These are phyloP conservation scores for Drosophila ercepeae DNA, from an alignment of 1,140 invertebrate genomes.

Conservation along the genomic window DNA sequence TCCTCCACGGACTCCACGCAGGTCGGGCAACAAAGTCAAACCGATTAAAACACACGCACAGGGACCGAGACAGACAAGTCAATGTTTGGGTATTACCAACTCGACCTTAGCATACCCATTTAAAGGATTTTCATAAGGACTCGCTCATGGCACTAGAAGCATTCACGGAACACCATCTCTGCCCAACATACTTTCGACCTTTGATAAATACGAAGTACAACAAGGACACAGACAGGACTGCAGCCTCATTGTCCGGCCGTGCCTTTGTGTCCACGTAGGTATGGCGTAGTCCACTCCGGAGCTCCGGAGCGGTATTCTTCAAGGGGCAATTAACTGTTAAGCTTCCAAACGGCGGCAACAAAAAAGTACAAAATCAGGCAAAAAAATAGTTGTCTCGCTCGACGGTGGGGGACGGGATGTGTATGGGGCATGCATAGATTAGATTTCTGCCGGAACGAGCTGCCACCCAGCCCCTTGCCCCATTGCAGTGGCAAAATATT, in stretches of 20 bases:
- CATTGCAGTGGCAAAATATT: constrained; percentile 55
- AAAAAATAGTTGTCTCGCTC: constrained; percentile 59
- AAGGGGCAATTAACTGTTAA: constrained; percentile 77
- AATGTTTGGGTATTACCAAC: not conserved
- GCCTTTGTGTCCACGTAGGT: constrained; percentile 57
- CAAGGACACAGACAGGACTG: not conserved
- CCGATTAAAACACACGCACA: constrained; percentile 71
- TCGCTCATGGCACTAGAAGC: no score
- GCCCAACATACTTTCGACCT: not conserved
- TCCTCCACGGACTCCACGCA: constrained; percentile 36
- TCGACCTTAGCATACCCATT: not conserved
- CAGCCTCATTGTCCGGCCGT: constrained; percentile 34
- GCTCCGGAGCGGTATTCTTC: constrained; percentile 63
- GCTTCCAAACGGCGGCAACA: constrained; percentile 51
- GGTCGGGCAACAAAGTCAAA: constrained; percentile 76
- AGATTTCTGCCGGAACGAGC: constrained; percentile 57
- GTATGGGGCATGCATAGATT: constrained; percentile 67
- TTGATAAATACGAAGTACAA: not conserved
- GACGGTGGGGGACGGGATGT: not conserved
- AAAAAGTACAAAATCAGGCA: constrained; percentile 48
- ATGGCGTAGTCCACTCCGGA: constrained; percentile 25
- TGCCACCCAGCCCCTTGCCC: constrained; percentile 2
- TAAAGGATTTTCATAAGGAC: not conserved
- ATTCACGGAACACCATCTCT: no score
- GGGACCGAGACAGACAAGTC: constrained; percentile 19